Base-by-base conservation (phyloP, 2,797 vertebrate genomes). In the Harpagifer antarcticus region DNA sequence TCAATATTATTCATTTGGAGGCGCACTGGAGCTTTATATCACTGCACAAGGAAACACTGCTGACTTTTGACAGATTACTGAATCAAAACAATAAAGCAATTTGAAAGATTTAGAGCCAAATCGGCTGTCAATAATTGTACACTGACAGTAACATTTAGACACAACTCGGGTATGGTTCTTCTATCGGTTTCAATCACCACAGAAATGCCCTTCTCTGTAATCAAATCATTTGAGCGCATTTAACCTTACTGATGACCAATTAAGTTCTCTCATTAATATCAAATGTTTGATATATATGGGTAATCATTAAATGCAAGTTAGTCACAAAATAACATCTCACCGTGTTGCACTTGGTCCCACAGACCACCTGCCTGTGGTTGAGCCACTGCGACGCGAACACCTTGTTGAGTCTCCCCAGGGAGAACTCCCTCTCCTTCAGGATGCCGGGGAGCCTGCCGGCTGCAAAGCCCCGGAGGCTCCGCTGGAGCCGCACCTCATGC, bases 371-470 rank as follows among this genome's bases (percentile, higher is more conserved):
- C 20, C 96, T 95, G 85, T 99, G 97, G 93, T 98, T 99, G 83
- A 99, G 94, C 98, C 98, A 99, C 88, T 99, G 98, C 37, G 98
- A 99, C 0, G 98, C 98, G 75, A 99, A 99, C 68, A 99, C 98
- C 93, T 99, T 99, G 90, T 99, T 99, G 44, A 99, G 97, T 40
- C 96, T 94, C 64, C 97, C 97, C 0, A 99, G 95, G 17, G 97
- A 96, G 89, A 99, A 98, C 87, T 99, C 97, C 82, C 94, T 95
- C 87, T 99, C 98, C 65, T 94, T 95, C 27, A 99, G 95, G 72
- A 99, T 96, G 74, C 95, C 92, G 1, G 98, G 98, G 64, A 99
- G 96, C 44, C 96, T 94, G 56, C 97, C 96, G 2, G 98, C 98
- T 1, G 98, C 97, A 1, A 97, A 97, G 44, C 96, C 96, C 0